phyloP scores from a whole-genome alignment of 1,140 invertebrate species.

The Platyscapa corneri region DNA sequence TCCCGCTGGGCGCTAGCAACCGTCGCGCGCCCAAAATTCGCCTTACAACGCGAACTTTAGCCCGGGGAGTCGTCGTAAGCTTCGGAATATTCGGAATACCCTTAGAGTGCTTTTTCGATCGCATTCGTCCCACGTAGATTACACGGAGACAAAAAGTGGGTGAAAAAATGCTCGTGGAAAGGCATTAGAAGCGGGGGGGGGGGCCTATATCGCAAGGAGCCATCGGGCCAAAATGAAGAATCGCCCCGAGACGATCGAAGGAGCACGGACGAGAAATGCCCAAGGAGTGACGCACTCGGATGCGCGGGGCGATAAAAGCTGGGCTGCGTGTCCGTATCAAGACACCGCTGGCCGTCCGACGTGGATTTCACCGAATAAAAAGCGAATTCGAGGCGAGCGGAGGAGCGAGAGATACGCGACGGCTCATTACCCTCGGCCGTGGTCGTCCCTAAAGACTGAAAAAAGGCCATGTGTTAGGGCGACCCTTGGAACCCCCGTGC shows the following conservation, averaged over 20 bases:
- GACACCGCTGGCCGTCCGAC: slow-evolving; percentile 53
- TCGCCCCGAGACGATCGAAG: slow-evolving; percentile 3
- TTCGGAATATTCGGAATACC: background rate
- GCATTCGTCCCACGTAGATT: background rate
- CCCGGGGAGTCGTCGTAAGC: no score
- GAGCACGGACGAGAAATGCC: background rate
- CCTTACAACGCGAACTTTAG: no score
- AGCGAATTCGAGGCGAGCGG: slow-evolving; percentile 43
- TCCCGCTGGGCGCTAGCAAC: no score
- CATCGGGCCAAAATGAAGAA: slow-evolving; percentile 43
- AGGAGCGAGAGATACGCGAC: slow-evolving; percentile 55
- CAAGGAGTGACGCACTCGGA: slow-evolving; percentile 60
- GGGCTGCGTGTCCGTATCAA: background rate
- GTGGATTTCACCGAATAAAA: slow-evolving; percentile 66
- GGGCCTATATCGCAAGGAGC: background rate
- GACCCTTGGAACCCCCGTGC: background rate
- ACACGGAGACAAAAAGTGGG: slow-evolving; percentile 32
- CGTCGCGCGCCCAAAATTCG: no score
- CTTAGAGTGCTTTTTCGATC: background rate
- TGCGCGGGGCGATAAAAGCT: slow-evolving; percentile 48
- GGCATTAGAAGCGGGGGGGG: slow-evolving; percentile 5
- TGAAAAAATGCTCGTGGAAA: slow-evolving; percentile 26
- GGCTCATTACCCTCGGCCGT: slow-evolving; percentile 66
- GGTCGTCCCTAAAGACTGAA: slow-evolving; percentile 48
- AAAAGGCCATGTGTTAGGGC: slow-evolving; percentile 60